phyloP scores from a whole-genome alignment of 30 jellyfish, hydroid and myxozoan species.

The Aurelia coerulea region DNA sequence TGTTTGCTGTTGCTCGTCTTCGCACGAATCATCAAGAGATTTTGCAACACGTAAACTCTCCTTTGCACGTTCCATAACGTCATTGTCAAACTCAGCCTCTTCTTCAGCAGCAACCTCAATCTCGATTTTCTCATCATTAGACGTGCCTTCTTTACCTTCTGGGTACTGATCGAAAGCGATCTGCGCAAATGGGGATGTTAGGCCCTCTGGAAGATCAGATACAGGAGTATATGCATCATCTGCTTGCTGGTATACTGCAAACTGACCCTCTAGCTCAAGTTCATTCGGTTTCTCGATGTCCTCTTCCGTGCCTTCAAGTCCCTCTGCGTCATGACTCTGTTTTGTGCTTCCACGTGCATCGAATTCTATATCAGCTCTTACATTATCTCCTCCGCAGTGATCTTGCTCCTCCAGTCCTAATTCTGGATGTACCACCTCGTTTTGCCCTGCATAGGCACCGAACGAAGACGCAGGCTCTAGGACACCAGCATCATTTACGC shows the following conservation, averaged over 20 bases:
- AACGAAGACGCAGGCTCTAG: neutral
- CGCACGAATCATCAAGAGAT: constrained; percentile 52
- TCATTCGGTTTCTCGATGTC: no score
- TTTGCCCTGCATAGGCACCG: constrained; percentile 17
- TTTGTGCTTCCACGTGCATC: no score
- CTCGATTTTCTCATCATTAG: neutral
- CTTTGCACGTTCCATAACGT: constrained; percentile 42
- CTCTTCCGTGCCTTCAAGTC: no score
- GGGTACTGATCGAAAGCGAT: constrained; percentile 16
- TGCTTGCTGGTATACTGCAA: neutral
- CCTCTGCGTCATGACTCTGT: no score
- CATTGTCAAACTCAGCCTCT: constrained; percentile 32
- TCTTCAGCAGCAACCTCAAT: neutral
- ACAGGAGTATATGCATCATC: constrained; percentile 60
- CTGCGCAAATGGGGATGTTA: constrained; percentile 38
- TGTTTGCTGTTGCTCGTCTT: constrained; percentile 1
- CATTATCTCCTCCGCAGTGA: neutral
- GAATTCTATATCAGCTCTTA: neutral
- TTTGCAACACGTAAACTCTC: constrained; percentile 60
- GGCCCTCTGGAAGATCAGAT: constrained; percentile 65
- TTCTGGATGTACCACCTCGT: constrained; percentile 11
- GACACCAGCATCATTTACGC: neutral
- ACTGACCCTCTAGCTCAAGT: no score
- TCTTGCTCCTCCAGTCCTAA: constrained; percentile 11
- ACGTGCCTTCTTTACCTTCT: neutral